Percentiles rank a stretch among this genome's conserved stretches.
phyloP scores from a whole-genome alignment of 2,797 vertebrate genomes.

The Channa striata region DNA sequence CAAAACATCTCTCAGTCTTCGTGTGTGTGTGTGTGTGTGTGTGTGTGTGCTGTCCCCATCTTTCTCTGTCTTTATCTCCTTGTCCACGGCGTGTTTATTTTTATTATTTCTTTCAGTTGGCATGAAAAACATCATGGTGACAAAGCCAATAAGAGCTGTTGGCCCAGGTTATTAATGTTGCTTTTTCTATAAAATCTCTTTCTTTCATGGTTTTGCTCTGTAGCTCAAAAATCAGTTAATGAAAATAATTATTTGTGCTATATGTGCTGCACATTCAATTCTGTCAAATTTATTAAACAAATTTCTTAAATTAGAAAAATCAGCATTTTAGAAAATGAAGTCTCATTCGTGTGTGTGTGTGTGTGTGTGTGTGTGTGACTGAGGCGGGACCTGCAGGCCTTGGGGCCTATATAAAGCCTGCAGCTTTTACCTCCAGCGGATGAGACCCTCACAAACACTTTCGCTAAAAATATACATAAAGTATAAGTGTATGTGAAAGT shows the following conservation, averaged over 20 bases:
- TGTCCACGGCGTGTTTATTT: conserved; percentile 22
- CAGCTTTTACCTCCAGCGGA: too few species aligned
- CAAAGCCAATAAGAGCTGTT: not conserved
- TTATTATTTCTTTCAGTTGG: conserved; percentile 15
- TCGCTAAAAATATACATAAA: too few species aligned
- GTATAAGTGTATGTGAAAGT: too few species aligned
- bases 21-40: conserved; percentile 9
- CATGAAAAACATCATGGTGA: not conserved
- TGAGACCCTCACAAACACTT: too few species aligned
- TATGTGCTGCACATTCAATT: conserved; percentile 1
- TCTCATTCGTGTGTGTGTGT: not conserved
- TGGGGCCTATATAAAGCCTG: not conserved
- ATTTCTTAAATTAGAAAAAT: not conserved
- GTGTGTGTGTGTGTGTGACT: conserved; percentile 12
- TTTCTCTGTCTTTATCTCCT: conserved; percentile 6
- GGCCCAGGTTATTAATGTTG: too few species aligned
- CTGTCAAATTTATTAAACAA: not conserved
- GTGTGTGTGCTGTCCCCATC: not conserved
- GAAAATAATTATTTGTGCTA: too few species aligned
- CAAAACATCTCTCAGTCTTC: conserved; percentile 53
- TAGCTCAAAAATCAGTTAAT: too few species aligned
- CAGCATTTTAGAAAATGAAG: not conserved
- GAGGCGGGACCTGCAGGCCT: conserved; percentile 7
- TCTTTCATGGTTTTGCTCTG: too few species aligned
- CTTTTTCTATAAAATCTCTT: too few species aligned